Evolutionary conservation across 2,888 invertebrate genomes (phyloP), one percentile per base, ranked within the genome.

Genomic region (Luperina testacea): DNA sequence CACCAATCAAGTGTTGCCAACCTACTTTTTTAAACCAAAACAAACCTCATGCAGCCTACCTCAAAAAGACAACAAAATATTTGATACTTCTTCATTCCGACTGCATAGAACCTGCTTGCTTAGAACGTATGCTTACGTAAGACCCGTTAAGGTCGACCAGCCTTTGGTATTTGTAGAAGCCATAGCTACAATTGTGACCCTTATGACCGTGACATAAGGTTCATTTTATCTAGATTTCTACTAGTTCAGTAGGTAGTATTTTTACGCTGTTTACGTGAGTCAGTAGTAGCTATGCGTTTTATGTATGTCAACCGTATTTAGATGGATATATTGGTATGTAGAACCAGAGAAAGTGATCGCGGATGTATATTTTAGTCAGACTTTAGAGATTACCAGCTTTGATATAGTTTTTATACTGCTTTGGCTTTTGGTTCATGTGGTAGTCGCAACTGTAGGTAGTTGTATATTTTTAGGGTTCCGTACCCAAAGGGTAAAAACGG

Each of bases 81-180:
- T 75, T 59, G 70, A 59, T 80, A 69, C 72, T 64, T 84, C 85
- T 87, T 80, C 67, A 63, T 59, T 75, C 70, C 67, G 61, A 82
- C 76, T 90, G 88, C 88, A 86, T 83, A 81, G 42, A 89, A 90
- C 90, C 83, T 78, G 89, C 87, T 88, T 79, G 83, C 76, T 87
- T 84, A 80, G 89, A 90, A 87, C 86, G 89, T 87, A 72, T 72
- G 82, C 78, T 92, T 91, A 92, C 92, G 92, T 91, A 92, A 92
- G 85, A 71, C 74, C 79, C 86, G 77, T 84, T 92, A 92, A 92
- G 93, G 92, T 92, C 93, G 88, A 75, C 90, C 87, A 89, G 90
- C 77, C 84, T 77, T 77, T 75, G 87, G 88, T 88, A 88, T 83
- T 89, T 80, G 75, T 84, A 87, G 79, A 78, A 86, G 80, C 72